Percentiles rank a stretch among this genome's conserved stretches.
phyloP scores from a whole-genome alignment of 2,113 vertebrate species.

The Erythrolamprus reginae region DNA sequence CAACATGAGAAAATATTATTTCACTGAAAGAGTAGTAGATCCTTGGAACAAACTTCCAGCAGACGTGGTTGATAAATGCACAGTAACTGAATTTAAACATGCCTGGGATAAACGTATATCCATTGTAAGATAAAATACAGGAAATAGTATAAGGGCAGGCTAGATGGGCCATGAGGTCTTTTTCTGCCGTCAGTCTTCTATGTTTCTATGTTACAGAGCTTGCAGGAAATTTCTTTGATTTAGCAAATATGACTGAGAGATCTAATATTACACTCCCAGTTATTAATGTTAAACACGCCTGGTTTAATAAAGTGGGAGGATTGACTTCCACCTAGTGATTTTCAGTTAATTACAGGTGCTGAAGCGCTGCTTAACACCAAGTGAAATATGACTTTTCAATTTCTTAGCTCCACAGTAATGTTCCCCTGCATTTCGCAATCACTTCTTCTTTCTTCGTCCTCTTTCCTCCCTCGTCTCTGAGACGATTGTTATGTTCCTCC shows the following conservation, averaged over 20 bases:
- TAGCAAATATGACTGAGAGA: not conserved
- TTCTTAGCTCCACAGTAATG: slow-evolving; percentile 13
- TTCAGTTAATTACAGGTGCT: not conserved
- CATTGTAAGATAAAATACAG: too few relatives aligned
- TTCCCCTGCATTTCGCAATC: slow-evolving; percentile 4
- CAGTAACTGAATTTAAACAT: too few relatives aligned
- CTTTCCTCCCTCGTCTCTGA: not conserved
- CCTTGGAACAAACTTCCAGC: too few relatives aligned
- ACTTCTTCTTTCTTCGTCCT: not conserved
- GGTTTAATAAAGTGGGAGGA: slow-evolving; percentile 3
- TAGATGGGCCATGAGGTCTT: too few relatives aligned
- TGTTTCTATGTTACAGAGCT: too few relatives aligned
- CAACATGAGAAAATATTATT: too few relatives aligned
- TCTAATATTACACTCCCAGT: slow-evolving; percentile 6
- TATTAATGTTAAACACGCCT: slow-evolving; percentile 23
- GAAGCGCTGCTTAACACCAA: slow-evolving; percentile 8
- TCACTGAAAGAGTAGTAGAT: too few relatives aligned
- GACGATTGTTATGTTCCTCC: slow-evolving; percentile 17
- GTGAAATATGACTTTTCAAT: slow-evolving; percentile 1
- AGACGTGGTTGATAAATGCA: too few relatives aligned
- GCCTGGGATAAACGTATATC: too few relatives aligned
- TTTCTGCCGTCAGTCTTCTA: too few relatives aligned
- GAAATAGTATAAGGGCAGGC: too few relatives aligned
- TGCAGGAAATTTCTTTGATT: not conserved
- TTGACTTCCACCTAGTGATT: slow-evolving; percentile 28